A percentile compares a stretch with the other conserved stretches of the same genome.
phyloP scores from a whole-genome alignment of 1,140 invertebrate genomes.

The Diorhabda sublineata region DNA sequence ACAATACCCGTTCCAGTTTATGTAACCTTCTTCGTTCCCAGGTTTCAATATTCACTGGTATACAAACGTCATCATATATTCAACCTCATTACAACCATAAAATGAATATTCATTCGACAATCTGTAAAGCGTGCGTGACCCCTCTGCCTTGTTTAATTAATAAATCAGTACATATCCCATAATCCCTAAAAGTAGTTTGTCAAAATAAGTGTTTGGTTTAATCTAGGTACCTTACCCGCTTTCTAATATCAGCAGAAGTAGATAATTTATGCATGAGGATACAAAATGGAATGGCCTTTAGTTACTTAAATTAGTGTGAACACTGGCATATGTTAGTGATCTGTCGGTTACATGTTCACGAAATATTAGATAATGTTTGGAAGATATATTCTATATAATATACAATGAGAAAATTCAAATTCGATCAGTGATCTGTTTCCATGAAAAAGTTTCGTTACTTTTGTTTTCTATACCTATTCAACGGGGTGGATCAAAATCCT shows the following conservation, averaged over 20 bases:
- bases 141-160: conserved; percentile 2
- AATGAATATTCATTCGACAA: conserved; percentile 2
- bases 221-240: background rate
- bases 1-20: too few relatives aligned
- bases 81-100: background rate
- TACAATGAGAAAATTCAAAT: too few relatives aligned
- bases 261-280: conserved; percentile 1
- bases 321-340: background rate
- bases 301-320: background rate
- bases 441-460: too few relatives aligned
- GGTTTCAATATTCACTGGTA: background rate
- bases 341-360: too few relatives aligned
- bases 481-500: too few relatives aligned
- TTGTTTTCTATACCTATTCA: too few relatives aligned
- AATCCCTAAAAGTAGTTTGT: background rate
- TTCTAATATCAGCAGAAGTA: background rate
- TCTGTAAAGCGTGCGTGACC: background rate
- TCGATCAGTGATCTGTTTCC: too few relatives aligned
- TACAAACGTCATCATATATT: conserved; percentile 3
- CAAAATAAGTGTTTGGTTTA: conserved; percentile 1
- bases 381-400: too few relatives aligned
- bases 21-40: too few relatives aligned
- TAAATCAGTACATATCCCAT: conserved; percentile 2
- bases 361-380: too few relatives aligned
- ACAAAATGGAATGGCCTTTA: background rate